phyloP scores from a whole-genome alignment of 2,888 invertebrate species.

The Beris morrisii region DNA sequence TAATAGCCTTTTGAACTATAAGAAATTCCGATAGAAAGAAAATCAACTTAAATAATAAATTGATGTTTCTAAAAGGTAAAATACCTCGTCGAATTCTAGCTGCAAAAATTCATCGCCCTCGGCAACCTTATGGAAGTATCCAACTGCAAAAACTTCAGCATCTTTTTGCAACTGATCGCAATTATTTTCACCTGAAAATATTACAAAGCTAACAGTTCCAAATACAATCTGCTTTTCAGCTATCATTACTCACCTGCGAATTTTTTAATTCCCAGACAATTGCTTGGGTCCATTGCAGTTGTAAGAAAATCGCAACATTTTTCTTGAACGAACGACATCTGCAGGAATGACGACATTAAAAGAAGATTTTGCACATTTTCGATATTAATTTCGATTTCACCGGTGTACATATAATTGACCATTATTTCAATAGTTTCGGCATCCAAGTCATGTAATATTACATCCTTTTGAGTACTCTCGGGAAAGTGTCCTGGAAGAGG shows the following conservation, averaged over 20 bases:
- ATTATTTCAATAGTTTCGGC: conserved; percentile 41
- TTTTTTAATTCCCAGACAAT: conserved; percentile 45
- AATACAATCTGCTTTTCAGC: conserved; percentile 29
- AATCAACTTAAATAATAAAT: background rate
- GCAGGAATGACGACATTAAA: conserved; percentile 44
- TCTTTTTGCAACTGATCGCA: conserved; percentile 42
- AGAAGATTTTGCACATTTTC: conserved; percentile 43
- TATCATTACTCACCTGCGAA: conserved; percentile 42
- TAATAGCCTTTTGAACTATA: conserved; percentile 39
- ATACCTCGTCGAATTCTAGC: conserved; percentile 45
- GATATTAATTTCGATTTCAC: conserved; percentile 41
- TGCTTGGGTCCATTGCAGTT: conserved; percentile 42
- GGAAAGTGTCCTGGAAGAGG: conserved; percentile 42
- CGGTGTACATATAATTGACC: conserved; percentile 46
- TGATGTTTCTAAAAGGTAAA: too few relatives aligned
- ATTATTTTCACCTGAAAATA: conserved; percentile 43
- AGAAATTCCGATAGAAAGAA: conserved; percentile 34
- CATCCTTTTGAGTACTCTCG: conserved; percentile 43
- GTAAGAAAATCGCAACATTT: conserved; percentile 43
- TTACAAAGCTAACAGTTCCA: conserved; percentile 29
- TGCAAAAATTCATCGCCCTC: conserved; percentile 45
- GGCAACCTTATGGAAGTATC: conserved; percentile 45
- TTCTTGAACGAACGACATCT: conserved; percentile 43
- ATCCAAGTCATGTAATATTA: conserved; percentile 44
- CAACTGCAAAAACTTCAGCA: conserved; percentile 44